Evolutionary conservation across 1,140 invertebrate genomes (phyloP), one percentile per base, ranked within the genome.

Genomic region (Brachionus sp.): DNA sequence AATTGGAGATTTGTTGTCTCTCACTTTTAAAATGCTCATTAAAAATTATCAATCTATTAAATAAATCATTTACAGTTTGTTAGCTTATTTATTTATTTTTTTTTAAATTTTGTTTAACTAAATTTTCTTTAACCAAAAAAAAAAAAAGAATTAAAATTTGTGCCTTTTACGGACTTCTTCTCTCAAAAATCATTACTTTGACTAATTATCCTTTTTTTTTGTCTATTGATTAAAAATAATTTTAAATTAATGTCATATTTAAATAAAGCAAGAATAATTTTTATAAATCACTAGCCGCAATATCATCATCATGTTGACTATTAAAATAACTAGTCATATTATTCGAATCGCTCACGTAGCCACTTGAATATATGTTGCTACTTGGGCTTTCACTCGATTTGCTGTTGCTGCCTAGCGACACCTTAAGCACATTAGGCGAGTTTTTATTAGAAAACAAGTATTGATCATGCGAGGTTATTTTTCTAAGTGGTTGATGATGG

Each of bases 371-470:
- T 0, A n/a, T 70, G 37, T 70, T 70, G 19, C 37, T 70, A 70
- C 13, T 39, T 12, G 66, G 66, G 16, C 66, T 70, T 19, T 70
- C 66, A 70, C 66, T 70, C 19, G 66, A 70, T 39, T 75, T 75
- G 29, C 42, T 46, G n/a, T 75, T 46, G 33, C 19, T 46, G 29
- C 42, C 42, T 5, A 75, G 19, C 44, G 70, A 39, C 23, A 75
- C 42, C 42, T 75, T 75, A 0, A 75, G 25, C 37, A 29, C 70
- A 46, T 75, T 44, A 46, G 19, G 70, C n/a, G 77, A 19, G 13
- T 62, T 37, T 80, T 66, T 80, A 66, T 80, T 80, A 66, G 53
- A 62, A 44, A 62, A 80, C 42, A 82, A 82, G 23, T 53, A 68
- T 50, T 68, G 35, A 12, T 82, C 57, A 29, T 66, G 33, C 10